A percentile compares a stretch with the other conserved stretches of the same genome.
These are phyloP conservation scores for Tyto alba DNA, from an alignment of 2,113 vertebrate species.

Conservation along the genomic window DNA sequence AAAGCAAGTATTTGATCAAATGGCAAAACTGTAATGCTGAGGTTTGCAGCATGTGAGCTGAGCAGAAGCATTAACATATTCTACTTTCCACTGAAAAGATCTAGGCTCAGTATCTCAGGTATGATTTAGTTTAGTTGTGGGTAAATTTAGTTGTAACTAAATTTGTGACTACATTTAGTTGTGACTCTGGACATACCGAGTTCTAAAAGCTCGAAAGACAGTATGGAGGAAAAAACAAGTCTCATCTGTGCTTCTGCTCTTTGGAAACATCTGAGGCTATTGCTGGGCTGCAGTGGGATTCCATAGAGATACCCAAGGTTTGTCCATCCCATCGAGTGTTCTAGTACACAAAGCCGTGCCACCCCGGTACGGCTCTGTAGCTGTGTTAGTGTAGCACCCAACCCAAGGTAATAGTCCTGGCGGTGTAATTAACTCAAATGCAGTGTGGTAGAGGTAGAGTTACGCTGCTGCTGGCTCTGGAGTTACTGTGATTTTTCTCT, in stretches of 20 bases:
- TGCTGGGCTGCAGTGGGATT: background rate
- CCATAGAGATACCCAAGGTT: background rate
- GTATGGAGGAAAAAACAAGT: background rate
- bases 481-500: background rate
- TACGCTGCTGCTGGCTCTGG: background rate
- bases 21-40: background rate
- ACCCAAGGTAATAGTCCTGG: background rate
- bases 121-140: background rate
- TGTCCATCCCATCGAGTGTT: background rate
- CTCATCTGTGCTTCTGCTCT: background rate
- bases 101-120: background rate
- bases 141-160: too few relatives aligned
- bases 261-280: background rate
- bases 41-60: background rate
- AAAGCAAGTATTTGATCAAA: background rate
- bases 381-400: fast-evolving
- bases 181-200: background rate
- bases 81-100: background rate
- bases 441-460: background rate
- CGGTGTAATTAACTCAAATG: background rate
- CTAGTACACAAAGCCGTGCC: background rate
- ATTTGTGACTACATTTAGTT: too few relatives aligned
- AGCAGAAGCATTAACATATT: background rate
- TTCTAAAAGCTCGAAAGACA: background rate
- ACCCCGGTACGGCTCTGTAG: fast-evolving